Evolutionary conservation across 2,797 vertebrate genomes (phyloP).

Genomic region (Microcaecilia unicolor): DNA sequence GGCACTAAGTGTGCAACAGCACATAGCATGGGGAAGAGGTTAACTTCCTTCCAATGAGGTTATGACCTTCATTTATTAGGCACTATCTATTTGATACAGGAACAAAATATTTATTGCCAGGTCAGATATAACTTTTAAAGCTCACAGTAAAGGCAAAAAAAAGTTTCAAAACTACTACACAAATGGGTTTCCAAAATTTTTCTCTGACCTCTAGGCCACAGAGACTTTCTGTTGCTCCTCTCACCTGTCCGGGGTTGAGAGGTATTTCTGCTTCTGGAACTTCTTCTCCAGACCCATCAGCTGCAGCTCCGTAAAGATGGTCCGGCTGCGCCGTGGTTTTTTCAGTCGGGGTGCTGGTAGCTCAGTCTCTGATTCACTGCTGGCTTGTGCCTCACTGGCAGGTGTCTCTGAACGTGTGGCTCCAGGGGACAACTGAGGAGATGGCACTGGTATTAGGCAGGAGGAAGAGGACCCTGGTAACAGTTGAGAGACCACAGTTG

Average conservation of each 20-base stretch:
- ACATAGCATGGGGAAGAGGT: no score
- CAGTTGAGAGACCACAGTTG: slow-evolving; percentile 60
- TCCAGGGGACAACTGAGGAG: slow-evolving; percentile 40
- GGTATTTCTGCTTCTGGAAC: slow-evolving; percentile 97
- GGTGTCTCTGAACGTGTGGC: slow-evolving; percentile 48
- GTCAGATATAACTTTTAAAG: no score
- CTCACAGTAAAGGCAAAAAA: no score
- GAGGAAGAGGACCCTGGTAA: slow-evolving; percentile 50
- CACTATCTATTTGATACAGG: no score
- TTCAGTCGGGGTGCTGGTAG: slow-evolving; percentile 66
- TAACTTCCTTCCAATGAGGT: no score
- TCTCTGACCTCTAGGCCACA: not conserved
- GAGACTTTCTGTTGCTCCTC: slow-evolving; percentile 8
- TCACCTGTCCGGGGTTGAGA: slow-evolving; percentile 94
- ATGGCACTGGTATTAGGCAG: slow-evolving; percentile 30
- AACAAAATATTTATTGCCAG: no score
- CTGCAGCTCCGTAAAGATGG: slow-evolving; percentile 96
- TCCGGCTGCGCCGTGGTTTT: slow-evolving; percentile 87
- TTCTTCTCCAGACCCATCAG: slow-evolving; percentile 98
- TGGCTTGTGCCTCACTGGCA: slow-evolving; percentile 48
- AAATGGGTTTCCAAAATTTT: no score
- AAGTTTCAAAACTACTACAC: no score
- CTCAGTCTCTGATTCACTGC: slow-evolving; percentile 90
- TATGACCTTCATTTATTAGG: no score
- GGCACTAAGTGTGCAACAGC: no score